Evolutionary conservation across 2,797 vertebrate species (phyloP), one percentile per base, ranked within the genome.

Genomic region (Otolemur crassicaudatus): DNA sequence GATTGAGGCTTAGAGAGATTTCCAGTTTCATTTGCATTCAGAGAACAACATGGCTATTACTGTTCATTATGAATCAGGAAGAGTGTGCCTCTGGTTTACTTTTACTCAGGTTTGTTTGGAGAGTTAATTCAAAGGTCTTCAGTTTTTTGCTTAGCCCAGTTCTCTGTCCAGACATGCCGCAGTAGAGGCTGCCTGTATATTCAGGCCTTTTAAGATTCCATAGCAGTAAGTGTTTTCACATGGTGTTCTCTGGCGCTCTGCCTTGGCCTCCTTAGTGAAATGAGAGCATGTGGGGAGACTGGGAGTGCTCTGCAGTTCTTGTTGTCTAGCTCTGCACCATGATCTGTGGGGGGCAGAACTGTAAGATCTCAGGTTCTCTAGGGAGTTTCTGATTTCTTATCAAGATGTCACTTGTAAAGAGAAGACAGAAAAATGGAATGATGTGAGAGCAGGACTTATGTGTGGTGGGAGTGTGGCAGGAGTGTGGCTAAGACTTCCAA

Each of bases 321-420:
- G 27, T 29, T 82, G 10, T 31, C 34, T 20, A 25, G 4, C 7
- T 94, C 14, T 79, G 31, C 0, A 11, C 13, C 3, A 31, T 43
- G 19, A 1, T 40, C 56, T 90, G 65, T 31, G 31, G 10, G 53
- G 2, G 73, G 46, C 14, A 84, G 46, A 84, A 37, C 31, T 61
- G 23, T 29, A 65, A 25, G 4, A 17, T 34, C 37, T 34, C 37
- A 80, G 7, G n/a, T 65, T 91, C n/a, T 19, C 46, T 20, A 34
- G 17, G 14, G 31, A 86, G 20, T 72, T 85, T 58, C 23, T 93
- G 27, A 8, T 93, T 95, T 92, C 65, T 95, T 25, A 34, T 85
- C n/a, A 80, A 81, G 29, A 86, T 91, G 31, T 7, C 73, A 37
- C 37, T 82, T 69, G 29, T 27, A 80, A 81, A 77, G 34, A 94